Percentiles rank a stretch among this genome's conserved stretches.
These are phyloP conservation scores for Yponomeuta malinellus DNA, from an alignment of 2,888 invertebrate species.

Conservation along the genomic window DNA sequence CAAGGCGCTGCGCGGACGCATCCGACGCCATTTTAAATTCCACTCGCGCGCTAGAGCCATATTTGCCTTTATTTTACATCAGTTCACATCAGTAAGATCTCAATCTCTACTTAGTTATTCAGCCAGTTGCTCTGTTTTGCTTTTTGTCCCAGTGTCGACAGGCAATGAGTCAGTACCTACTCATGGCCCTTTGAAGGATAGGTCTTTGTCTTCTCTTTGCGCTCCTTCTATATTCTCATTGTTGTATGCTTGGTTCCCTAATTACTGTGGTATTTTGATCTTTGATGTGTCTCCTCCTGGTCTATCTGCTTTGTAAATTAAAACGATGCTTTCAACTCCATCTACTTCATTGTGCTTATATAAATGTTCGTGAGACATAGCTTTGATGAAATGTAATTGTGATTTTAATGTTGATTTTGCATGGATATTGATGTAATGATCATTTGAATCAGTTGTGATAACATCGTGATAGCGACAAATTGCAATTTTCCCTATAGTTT, in stretches of 20 bases:
- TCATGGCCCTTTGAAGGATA: conserved; percentile 15
- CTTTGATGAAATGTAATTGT: too few species aligned
- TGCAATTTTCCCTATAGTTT: conserved; percentile 8
- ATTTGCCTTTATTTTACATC: conserved; percentile 59
- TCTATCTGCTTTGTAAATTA: neutral
- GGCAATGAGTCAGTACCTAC: conserved; percentile 28
- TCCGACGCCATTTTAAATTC: conserved; percentile 50
- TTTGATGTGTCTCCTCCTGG: neutral
- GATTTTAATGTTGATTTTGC: neutral
- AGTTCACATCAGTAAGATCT: conserved; percentile 61
- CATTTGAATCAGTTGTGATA: neutral
- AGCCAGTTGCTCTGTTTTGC: conserved; percentile 32
- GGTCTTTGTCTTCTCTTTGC: conserved; percentile 23
- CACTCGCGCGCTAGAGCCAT: conserved; percentile 52
- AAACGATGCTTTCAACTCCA: neutral
- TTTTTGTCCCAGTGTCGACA: conserved; percentile 26
- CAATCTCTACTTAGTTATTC: conserved; percentile 63
- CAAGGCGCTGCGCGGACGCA: conserved; percentile 45
- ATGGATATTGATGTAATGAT: neutral
- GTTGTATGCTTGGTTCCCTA: conserved; percentile 1
- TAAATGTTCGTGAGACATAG: too few species aligned
- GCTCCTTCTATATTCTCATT: neutral
- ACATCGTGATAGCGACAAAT: conserved; percentile 8
- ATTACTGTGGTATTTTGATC: neutral
- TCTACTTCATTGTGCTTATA: neutral